Percentiles rank a stretch among this genome's conserved stretches.
Evolutionary conservation across 2,888 invertebrate species (phyloP).

Genomic region (Steinernema carpocapsae): DNA sequence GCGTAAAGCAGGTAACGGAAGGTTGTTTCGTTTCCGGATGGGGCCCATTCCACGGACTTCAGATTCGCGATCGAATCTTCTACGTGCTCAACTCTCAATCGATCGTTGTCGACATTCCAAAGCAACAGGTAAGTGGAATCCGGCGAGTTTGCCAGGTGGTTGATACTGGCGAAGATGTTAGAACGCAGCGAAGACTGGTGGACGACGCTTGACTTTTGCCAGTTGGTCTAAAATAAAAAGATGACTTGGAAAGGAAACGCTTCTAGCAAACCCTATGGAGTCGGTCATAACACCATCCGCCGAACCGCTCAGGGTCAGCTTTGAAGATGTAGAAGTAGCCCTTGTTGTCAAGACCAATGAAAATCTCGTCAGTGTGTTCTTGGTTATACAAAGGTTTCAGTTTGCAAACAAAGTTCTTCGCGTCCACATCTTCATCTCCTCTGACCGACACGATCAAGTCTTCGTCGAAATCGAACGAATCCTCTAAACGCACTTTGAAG

Average conservation of each 20-base stretch:
- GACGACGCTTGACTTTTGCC: constrained; percentile 43
- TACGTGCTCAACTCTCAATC: constrained; percentile 21
- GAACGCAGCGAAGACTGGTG: constrained; percentile 41
- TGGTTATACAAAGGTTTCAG: not conserved
- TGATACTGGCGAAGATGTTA: constrained; percentile 45
- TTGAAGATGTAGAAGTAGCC: constrained; percentile 38
- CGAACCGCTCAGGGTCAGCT: constrained; percentile 37
- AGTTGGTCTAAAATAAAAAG: constrained; percentile 33
- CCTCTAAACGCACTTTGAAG: constrained; percentile 36
- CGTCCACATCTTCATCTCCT: constrained; percentile 37
- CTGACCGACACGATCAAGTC: constrained; percentile 20
- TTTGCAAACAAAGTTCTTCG: constrained; percentile 15
- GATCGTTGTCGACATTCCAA: constrained; percentile 35
- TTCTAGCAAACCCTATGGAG: constrained; percentile 5
- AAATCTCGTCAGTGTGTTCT: constrained; percentile 27
- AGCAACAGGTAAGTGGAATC: constrained; percentile 11
- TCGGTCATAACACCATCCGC: constrained; percentile 39
- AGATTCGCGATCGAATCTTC: constrained; percentile 41
- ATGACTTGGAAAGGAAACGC: not conserved
- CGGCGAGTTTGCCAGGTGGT: constrained; percentile 2
- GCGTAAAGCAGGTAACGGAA: constrained; percentile 15
- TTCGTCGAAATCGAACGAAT: constrained; percentile 35
- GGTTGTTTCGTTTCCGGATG: constrained; percentile 21
- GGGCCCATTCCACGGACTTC: constrained; percentile 38
- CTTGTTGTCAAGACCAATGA: constrained; percentile 35